A percentile compares a stretch with the other conserved stretches of the same genome.
Conservation (phyloP, 2,113 vertebrate genomes). For the Barnardius zonarius region DNA sequence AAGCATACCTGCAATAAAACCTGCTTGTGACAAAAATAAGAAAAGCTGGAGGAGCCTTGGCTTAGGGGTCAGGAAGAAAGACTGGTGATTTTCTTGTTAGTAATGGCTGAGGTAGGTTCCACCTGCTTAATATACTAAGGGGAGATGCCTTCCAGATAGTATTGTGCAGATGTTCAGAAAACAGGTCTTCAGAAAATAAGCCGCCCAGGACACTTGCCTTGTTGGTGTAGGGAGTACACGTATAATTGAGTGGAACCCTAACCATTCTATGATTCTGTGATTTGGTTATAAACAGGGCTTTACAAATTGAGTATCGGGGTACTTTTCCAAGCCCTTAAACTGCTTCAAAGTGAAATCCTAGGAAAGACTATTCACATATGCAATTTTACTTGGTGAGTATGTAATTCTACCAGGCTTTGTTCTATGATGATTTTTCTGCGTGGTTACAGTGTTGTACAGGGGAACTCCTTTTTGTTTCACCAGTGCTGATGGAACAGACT, state of each 20-base stretch:
- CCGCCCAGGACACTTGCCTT: not conserved
- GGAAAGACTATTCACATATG: not conserved
- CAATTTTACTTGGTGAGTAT: not conserved
- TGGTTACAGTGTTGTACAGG: not conserved
- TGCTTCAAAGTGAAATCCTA: not conserved
- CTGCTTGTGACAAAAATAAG: not conserved
- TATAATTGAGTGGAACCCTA: not conserved
- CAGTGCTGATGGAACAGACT: not conserved
- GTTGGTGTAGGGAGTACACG: not conserved
- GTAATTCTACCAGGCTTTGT: not conserved
- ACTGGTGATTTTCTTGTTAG: not conserved
- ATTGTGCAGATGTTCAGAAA: not conserved
- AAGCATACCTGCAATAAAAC: not conserved
- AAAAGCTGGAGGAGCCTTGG: not conserved
- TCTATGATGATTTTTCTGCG: not conserved
- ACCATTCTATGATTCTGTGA: not conserved
- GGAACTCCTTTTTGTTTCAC: not conserved
- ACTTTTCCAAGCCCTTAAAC: not conserved
- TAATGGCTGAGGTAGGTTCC: not conserved
- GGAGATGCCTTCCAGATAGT: not conserved
- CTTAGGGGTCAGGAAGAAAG: not conserved
- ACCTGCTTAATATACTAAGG: not conserved
- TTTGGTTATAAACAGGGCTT: not conserved
- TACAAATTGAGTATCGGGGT: not conserved
- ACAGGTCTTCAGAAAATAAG: not conserved